Percentiles rank a stretch among this genome's conserved stretches.
These are phyloP conservation scores for Zoanthus sansibaricus DNA, from an alignment of 92 coral and sea anemone genomes.

Conservation along the genomic window DNA sequence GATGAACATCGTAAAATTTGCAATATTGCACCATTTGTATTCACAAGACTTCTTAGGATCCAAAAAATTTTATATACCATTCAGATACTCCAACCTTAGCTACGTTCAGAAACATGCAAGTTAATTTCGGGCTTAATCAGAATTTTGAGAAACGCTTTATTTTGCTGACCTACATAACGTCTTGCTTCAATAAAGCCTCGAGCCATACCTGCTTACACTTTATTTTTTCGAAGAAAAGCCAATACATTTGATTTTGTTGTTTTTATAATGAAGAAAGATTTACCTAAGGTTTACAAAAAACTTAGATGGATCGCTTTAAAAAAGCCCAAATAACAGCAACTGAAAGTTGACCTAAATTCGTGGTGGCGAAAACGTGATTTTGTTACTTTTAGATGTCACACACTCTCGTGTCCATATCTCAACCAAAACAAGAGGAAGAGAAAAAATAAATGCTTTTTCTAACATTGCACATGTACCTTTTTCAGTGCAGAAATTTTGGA, in stretches of 20 bases:
- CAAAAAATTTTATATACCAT: constrained; percentile 2
- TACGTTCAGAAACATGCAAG: not conserved
- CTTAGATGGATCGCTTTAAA: too few relatives aligned
- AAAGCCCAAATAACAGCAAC: too few relatives aligned
- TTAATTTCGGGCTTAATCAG: not conserved
- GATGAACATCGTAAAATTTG: constrained; percentile 12
- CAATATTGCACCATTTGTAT: constrained; percentile 18
- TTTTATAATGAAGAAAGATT: too few relatives aligned
- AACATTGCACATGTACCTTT: not conserved
- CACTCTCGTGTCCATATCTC: not conserved
- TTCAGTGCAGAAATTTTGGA: not conserved
- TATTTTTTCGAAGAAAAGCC: not conserved
- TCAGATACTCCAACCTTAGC: not conserved
- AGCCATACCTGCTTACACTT: constrained; percentile 1
- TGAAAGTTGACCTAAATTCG: too few relatives aligned
- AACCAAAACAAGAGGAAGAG: not conserved
- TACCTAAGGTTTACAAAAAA: too few relatives aligned
- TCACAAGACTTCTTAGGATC: constrained; percentile 5
- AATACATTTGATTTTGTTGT: not conserved
- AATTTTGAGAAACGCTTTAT: constrained; percentile 8
- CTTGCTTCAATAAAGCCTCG: constrained; percentile 12
- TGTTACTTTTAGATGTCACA: not conserved
- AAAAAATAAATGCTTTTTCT: not conserved
- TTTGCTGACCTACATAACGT: constrained; percentile 2
- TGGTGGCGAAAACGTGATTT: not conserved